Evolutionary conservation across 92 coral and sea anemone genomes (phyloP).

Genomic region (Phenganax subtilis): DNA sequence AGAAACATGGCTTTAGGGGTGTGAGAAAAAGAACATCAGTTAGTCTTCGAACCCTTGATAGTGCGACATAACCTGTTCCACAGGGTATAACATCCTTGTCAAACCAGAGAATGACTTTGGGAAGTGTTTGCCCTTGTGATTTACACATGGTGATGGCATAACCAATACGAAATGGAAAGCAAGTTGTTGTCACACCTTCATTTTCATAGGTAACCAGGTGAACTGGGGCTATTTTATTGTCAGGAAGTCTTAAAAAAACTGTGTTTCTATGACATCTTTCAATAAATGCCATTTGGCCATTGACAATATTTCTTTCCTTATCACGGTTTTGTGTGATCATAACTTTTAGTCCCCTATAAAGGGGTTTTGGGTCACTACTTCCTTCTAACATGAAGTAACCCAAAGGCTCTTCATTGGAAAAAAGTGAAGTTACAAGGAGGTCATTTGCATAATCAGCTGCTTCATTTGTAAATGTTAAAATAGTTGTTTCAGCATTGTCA

Average conservation of each 20-base stretch:
- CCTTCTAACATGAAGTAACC: too few relatives aligned
- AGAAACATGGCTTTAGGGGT: neutral
- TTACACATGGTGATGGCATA: slow-evolving; percentile 8
- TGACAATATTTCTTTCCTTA: slow-evolving; percentile 22
- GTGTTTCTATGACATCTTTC: neutral
- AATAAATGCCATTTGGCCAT: slow-evolving; percentile 22
- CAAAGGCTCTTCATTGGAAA: too few relatives aligned
- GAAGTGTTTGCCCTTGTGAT: neutral
- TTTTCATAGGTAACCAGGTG: neutral
- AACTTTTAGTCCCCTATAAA: slow-evolving; percentile 8
- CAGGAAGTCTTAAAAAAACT: neutral
- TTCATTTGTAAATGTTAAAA: too few relatives aligned
- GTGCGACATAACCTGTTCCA: neutral
- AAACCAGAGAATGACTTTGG: slow-evolving; percentile 26
- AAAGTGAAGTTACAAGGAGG: too few relatives aligned
- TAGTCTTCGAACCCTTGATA: neutral
- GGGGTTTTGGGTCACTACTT: neutral
- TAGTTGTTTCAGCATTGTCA: too few relatives aligned
- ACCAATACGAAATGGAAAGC: neutral
- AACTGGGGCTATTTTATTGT: neutral
- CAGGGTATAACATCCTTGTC: neutral
- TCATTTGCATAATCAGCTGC: too few relatives aligned
- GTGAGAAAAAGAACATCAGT: neutral
- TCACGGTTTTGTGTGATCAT: slow-evolving; percentile 37
- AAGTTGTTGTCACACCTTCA: neutral